Conservation (phyloP, 2,888 invertebrate species). For the Diadegma fenestrale region DNA sequence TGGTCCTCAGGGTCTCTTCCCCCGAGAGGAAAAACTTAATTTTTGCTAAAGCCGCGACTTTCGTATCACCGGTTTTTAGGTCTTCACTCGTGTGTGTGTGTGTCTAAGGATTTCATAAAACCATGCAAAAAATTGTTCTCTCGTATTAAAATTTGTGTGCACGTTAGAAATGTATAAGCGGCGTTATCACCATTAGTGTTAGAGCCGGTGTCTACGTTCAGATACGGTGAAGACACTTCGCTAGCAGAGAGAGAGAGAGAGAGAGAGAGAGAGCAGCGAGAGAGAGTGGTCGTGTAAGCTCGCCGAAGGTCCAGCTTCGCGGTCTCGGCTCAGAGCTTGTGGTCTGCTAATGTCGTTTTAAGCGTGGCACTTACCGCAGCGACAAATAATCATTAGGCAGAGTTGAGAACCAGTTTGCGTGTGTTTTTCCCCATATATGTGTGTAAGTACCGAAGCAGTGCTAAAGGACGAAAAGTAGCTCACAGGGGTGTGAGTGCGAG, state of each 20-base stretch:
- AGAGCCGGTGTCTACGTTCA: not conserved
- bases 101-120: not conserved
- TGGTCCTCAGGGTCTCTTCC: too few relatives aligned
- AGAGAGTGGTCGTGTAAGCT: conserved; percentile 70
- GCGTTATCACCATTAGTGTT: not conserved
- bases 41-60: not conserved
- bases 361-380: conserved; percentile 81
- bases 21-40: not conserved
- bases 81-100: not conserved
- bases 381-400: conserved; percentile 82
- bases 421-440: conserved; percentile 39
- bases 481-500: conserved; percentile 28
- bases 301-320: conserved; percentile 68
- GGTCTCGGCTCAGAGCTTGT: conserved; percentile 75
- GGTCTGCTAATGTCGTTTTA: conserved; percentile 82
- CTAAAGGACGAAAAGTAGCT: conserved; percentile 9
- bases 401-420: conserved; percentile 78
- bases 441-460: not conserved
- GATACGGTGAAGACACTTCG: conserved; percentile 14
- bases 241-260: not conserved
- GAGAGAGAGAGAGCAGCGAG: not conserved
- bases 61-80: not conserved
- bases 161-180: not conserved
- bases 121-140: not conserved
- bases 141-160: not conserved